These are phyloP conservation scores for Notolabrus celidotus DNA, from an alignment of 2,797 vertebrate species.

Conservation along the genomic window DNA sequence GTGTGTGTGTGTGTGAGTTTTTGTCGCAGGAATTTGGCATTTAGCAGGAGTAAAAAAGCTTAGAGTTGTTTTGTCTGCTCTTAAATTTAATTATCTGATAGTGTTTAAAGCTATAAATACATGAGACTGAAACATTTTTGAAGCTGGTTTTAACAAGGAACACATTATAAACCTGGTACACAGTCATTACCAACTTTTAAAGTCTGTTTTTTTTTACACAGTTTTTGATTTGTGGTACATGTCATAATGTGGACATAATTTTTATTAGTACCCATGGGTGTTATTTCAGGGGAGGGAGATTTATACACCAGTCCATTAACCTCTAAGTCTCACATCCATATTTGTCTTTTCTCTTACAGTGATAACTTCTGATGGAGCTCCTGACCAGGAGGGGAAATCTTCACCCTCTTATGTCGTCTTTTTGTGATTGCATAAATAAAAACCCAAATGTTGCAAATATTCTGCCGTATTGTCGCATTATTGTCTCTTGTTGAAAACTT, in stretches of 20 bases:
- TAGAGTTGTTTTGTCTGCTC: constrained; percentile 1
- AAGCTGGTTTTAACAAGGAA: too few species aligned
- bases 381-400: not conserved
- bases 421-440: not conserved
- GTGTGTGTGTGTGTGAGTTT: constrained; percentile 34
- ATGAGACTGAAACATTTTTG: too few species aligned
- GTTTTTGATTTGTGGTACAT: not conserved
- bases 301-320: not conserved
- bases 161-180: not conserved
- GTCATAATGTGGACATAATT: not conserved
- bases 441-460: not conserved
- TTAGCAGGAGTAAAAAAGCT: not conserved
- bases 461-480: not conserved
- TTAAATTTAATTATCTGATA: not conserved
- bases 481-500: constrained; percentile 5
- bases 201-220: not conserved
- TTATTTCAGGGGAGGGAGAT: not conserved
- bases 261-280: not conserved
- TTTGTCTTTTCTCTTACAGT: not conserved
- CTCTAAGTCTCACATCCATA: not conserved
- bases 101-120: not conserved
- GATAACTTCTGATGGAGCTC: not conserved
- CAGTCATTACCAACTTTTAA: not conserved
- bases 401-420: not conserved
- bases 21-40: constrained; percentile 20